Evolutionary conservation across 1,140 invertebrate species (phyloP).

Genomic region (Drosophila nigromelanica): DNA sequence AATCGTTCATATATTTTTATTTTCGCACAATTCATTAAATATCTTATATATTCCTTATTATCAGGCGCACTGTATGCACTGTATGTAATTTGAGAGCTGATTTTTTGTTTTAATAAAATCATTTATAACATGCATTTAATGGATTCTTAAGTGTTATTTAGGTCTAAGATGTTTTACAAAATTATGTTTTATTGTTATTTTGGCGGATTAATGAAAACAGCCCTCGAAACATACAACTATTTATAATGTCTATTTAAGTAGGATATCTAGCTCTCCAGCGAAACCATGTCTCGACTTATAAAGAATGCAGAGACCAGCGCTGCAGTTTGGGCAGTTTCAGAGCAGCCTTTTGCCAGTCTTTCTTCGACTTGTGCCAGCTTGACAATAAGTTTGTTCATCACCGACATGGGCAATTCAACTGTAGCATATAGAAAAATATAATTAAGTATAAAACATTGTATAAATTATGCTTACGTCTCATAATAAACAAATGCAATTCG

Average conservation of each 20-base stretch:
- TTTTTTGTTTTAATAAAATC: no score
- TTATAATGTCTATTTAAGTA: neutral
- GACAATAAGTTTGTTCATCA: conserved; percentile 90
- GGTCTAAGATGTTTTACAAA: neutral
- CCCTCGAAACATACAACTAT: no score
- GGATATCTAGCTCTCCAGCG: conserved; percentile 57
- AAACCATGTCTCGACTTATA: conserved; percentile 86
- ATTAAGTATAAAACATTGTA: conserved; percentile 2
- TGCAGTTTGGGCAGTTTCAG: conserved; percentile 93
- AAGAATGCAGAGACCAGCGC: conserved; percentile 92
- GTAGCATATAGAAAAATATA: conserved; percentile 31
- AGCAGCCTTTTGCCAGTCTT: conserved; percentile 90
- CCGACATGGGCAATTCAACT: conserved; percentile 92
- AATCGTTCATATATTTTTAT: neutral
- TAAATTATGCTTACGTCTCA: conserved; percentile 89
- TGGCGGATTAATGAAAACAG: no score
- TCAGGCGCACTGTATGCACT: no score
- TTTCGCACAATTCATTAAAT: neutral
- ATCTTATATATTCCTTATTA: no score
- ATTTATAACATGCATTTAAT: neutral
- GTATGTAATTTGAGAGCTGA: neutral
- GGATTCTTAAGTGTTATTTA: neutral
- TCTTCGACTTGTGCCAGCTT: conserved; percentile 94
- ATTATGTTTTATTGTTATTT: no score
- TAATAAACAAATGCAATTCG: conserved; percentile 93